Evolutionary conservation across 2,113 vertebrate genomes (phyloP), one percentile per base, ranked within the genome.

Genomic region (Hippocampus barbouri): DNA sequence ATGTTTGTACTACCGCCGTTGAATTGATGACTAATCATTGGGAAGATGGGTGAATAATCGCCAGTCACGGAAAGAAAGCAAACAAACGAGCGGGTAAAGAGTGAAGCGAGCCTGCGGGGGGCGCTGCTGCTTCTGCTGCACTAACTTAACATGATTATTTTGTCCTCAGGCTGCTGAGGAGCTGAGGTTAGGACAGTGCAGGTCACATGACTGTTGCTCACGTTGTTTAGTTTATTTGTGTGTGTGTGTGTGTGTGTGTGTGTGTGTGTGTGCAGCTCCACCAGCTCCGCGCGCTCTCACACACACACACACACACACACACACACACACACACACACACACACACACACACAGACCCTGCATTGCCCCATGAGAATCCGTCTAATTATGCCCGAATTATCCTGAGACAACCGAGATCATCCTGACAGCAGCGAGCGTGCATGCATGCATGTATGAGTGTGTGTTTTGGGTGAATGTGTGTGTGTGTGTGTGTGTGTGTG

Each of bases 381-480:
- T 71, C 79, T 85, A 87, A 85, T 87, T 85, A 87, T 85, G 77
- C 64, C 63, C 4, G 38, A 82, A 87, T 83, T 83, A 81, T 75
- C 69, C 74, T 27, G 30, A 87, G 76, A 81, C 72, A 68, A 57
- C 79, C 74, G 73, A 66, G 77, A 76, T 72, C 73, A 72, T 38
- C 70, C 11, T 74, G 77, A 80, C 78, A 71, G 72, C 47, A 63
- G 69, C 69, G 38, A 43, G 47, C 18, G 20, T 30, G 49, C 66
- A 68, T 38, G 49, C 49, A 54, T 54, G 51, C 49, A 54, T 40
- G 30, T 5, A 40, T 30, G 27, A 7, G 6, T 66, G 23, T 49
- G 70, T 20, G 63, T 34, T n/a, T 47, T 66, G 64, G 23, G 41
- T 66, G 18, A 1, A 23, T 16, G n/a, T 45, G 64, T 49, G 43